These are phyloP conservation scores for Zoanthus sociatus DNA, from an alignment of 92 coral and sea anemone genomes.

Conservation along the genomic window DNA sequence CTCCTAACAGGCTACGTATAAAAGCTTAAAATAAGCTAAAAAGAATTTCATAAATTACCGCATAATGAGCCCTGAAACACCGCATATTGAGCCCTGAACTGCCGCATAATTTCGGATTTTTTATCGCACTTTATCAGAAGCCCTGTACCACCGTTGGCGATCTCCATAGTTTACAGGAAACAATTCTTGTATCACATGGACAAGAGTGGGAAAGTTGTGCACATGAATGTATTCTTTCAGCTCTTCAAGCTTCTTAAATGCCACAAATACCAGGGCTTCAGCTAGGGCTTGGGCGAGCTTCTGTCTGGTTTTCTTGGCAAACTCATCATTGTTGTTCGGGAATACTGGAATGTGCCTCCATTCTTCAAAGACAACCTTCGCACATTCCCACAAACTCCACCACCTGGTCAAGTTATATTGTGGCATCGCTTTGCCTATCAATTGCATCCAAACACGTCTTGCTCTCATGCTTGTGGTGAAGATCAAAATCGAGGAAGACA, in stretches of 20 bases:
- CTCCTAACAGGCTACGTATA: too few relatives aligned
- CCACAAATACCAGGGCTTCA: constrained; percentile 3
- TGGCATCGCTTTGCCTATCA: constrained; percentile 12
- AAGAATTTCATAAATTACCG: too few relatives aligned
- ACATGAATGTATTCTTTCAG: constrained; percentile 23
- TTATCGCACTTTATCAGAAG: too few relatives aligned
- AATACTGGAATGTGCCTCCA: constrained; percentile 14
- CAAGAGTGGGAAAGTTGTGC: constrained; percentile 39
- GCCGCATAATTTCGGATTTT: too few relatives aligned
- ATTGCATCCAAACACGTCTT: too few relatives aligned
- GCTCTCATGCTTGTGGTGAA: too few relatives aligned
- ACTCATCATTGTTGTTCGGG: neutral
- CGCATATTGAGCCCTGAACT: too few relatives aligned
- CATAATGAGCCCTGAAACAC: too few relatives aligned
- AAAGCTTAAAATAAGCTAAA: too few relatives aligned
- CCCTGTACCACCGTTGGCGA: neutral
- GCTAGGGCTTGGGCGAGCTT: neutral
- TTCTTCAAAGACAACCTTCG: constrained; percentile 13
- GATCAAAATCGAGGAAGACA: constrained; percentile 23
- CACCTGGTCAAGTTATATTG: constrained; percentile 25
- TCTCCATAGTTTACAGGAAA: neutral
- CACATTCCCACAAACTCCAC: constrained; percentile 38
- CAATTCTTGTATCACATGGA: neutral
- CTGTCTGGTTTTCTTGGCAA: too few relatives aligned
- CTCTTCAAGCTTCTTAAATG: too few relatives aligned